Percentiles rank a stretch among this genome's conserved stretches.
Evolutionary conservation across 2,113 vertebrate species (phyloP).

Genomic region (Telmatochromis sp.): DNA sequence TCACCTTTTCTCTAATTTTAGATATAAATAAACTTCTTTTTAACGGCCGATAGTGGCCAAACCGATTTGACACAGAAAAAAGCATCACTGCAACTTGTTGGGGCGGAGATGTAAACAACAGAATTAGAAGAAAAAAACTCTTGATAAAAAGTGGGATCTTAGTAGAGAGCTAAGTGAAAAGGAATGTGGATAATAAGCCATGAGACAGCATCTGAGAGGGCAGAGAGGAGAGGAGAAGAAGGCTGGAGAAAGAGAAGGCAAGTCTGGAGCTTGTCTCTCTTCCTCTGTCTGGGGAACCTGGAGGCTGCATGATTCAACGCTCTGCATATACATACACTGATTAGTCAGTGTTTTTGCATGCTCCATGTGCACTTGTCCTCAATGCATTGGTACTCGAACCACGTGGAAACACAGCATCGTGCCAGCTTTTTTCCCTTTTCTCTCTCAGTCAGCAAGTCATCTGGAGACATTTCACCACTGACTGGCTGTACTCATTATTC

Average conservation of each 20-base stretch:
- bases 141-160: not conserved
- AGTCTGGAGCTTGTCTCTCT: slow-evolving; percentile 9
- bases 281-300: not conserved
- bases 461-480: not conserved
- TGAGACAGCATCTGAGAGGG: not conserved
- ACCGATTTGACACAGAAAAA: not conserved
- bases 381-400: not conserved
- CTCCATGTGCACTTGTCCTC: not conserved
- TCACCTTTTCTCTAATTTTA: not conserved
- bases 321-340: not conserved
- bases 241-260: not conserved
- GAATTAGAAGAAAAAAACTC: not conserved
- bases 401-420: not conserved
- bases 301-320: slow-evolving; percentile 22
- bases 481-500: not conserved
- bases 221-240: not conserved
- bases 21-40: not conserved
- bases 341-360: not conserved
- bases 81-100: fast-evolving
- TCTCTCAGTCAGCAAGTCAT: not conserved
- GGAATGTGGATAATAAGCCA: not conserved
- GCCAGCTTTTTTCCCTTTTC: not conserved
- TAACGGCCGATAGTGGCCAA: fast-evolving
- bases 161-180: not conserved
- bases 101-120: not conserved